Conservation (phyloP, 2,797 vertebrate genomes). For the Onychomys torridus region DNA sequence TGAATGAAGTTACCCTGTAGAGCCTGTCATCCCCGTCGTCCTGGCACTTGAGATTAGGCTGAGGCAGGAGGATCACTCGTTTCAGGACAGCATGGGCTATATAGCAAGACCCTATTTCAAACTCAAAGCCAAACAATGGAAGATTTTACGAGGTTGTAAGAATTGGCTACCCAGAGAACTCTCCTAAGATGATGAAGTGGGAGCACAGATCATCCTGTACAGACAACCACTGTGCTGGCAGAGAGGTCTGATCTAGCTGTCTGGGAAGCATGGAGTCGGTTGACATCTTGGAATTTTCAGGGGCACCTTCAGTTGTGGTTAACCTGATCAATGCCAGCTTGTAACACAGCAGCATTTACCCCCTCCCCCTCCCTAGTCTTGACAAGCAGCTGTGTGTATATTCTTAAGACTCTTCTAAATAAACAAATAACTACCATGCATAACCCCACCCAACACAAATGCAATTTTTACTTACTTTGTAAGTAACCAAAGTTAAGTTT, state of each 20-base stretch:
- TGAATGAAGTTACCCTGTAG: neutral
- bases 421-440: neutral
- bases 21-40: neutral
- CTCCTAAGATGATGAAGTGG: neutral
- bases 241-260: neutral
- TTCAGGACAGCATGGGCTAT: neutral
- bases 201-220: neutral
- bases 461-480: neutral
- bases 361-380: neutral
- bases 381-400: neutral
- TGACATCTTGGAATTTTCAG: neutral
- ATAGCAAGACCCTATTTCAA: neutral
- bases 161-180: neutral
- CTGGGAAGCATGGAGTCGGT: neutral
- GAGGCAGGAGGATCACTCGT: neutral
- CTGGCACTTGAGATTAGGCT: neutral
- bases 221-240: too few relatives aligned
- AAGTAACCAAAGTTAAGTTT: neutral
- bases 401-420: neutral
- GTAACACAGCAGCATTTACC: neutral
- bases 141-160: neutral
- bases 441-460: neutral
- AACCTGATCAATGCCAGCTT: neutral
- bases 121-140: neutral
- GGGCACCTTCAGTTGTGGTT: neutral